Percentiles rank a stretch among this genome's conserved stretches.
Evolutionary conservation across 2,113 vertebrate species (phyloP).

Genomic region (Ceuthmochares aereus): DNA sequence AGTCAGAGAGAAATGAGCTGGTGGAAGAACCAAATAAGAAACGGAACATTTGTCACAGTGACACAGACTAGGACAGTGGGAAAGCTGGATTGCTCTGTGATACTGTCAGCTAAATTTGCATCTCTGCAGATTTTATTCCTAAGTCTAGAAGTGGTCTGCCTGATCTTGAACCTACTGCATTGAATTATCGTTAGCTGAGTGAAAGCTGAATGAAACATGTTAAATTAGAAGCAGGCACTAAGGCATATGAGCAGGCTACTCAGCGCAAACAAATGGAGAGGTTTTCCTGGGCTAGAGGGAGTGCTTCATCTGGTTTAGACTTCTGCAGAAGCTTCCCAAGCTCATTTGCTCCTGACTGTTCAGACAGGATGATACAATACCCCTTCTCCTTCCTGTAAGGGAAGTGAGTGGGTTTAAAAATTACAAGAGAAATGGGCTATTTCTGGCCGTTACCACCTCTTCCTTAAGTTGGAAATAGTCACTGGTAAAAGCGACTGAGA

Average conservation of each 20-base stretch:
- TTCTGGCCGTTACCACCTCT: not conserved
- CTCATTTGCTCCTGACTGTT: not conserved
- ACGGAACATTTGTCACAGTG: accelerated
- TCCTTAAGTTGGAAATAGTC: not conserved
- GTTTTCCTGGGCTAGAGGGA: not conserved
- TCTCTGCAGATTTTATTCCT: not conserved
- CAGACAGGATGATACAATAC: not conserved
- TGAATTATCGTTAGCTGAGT: not conserved
- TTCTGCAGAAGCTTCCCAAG: not conserved
- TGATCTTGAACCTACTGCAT: not conserved
- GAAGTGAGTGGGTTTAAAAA: not conserved
- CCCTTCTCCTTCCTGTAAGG: not conserved
- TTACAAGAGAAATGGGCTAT: not conserved
- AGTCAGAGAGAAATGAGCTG: not conserved
- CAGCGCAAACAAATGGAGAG: not conserved
- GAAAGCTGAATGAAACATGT: not conserved
- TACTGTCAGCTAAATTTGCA: not conserved
- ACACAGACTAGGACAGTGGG: accelerated
- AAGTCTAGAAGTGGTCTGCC: not conserved
- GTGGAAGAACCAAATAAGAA: not conserved
- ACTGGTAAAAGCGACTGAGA: not conserved
- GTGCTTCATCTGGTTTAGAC: not conserved
- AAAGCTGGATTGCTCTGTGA: not conserved
- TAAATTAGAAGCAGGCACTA: not conserved
- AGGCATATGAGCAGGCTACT: not conserved